A percentile compares a stretch with the other conserved stretches of the same genome.
Evolutionary conservation across 2,113 vertebrate species (phyloP).

Genomic region (Varanus salvator): DNA sequence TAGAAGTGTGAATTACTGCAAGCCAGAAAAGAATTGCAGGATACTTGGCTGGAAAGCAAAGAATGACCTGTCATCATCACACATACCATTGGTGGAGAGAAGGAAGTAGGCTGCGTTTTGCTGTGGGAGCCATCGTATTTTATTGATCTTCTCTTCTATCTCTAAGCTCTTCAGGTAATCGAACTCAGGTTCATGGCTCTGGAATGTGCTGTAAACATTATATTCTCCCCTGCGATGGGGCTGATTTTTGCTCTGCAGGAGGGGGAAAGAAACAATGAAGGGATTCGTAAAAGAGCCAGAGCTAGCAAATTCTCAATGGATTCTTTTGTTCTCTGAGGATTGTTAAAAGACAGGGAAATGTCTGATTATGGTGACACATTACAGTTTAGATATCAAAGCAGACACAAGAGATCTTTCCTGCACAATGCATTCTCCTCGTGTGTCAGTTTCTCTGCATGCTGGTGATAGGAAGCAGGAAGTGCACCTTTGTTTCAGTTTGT

Average conservation of each 20-base stretch:
- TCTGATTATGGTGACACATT: neutral
- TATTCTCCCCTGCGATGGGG: constrained; percentile 94
- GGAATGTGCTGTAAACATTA: constrained; percentile 99
- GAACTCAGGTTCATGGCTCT: constrained; percentile 97
- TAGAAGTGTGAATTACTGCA: constrained; percentile 6
- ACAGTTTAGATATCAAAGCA: neutral
- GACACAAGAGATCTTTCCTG: constrained; percentile 11
- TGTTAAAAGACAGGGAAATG: accelerated
- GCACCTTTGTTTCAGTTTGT: constrained; percentile 27
- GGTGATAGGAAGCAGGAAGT: constrained; percentile 22
- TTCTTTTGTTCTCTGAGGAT: neutral
- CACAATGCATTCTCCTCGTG: neutral
- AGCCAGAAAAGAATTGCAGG: neutral
- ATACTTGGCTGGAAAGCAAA: neutral
- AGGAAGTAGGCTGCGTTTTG: constrained; percentile 97
- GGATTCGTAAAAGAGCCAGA: constrained; percentile 24
- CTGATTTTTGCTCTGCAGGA: constrained; percentile 91
- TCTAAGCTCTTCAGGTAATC: constrained; percentile 99
- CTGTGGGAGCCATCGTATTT: constrained; percentile 97
- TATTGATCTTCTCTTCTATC: constrained; percentile 99
- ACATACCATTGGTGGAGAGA: constrained; percentile 92
- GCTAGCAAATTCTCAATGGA: neutral
- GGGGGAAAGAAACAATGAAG: constrained; percentile 21
- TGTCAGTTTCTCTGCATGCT: neutral
- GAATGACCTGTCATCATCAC: constrained; percentile 7